Percentiles rank a stretch among this genome's conserved stretches.
These are phyloP conservation scores for Kryptolebias ocellatus DNA, from an alignment of 2,797 vertebrate species.

Conservation along the genomic window DNA sequence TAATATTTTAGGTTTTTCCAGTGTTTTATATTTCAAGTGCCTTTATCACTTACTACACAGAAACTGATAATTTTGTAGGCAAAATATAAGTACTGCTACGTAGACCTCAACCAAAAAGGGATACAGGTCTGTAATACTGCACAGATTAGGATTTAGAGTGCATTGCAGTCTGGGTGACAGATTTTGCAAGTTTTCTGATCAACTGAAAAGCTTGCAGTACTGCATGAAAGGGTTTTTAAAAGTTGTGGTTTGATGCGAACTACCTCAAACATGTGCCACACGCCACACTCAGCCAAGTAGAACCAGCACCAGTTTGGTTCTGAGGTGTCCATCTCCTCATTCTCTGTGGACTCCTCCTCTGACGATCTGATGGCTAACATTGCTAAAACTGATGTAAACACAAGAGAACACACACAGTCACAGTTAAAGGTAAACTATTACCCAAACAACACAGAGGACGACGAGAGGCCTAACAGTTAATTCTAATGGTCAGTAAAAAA, in stretches of 20 bases:
- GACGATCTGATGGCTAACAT: constrained; percentile 77
- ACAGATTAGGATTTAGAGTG: background rate
- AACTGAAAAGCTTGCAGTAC: too few relatives aligned
- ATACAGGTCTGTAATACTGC: too few relatives aligned
- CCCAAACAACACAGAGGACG: background rate
- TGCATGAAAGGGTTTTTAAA: background rate
- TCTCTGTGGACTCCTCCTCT: constrained; percentile 79
- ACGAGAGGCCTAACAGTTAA: background rate
- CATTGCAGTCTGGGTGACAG: background rate
- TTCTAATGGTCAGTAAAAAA: constrained; percentile 14
- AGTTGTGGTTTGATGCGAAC: constrained; percentile 21
- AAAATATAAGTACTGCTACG: too few relatives aligned
- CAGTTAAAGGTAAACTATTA: constrained; percentile 8
- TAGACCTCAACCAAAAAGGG: too few relatives aligned
- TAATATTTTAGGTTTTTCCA: too few relatives aligned
- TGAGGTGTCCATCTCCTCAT: constrained; percentile 95
- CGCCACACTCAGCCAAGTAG: constrained; percentile 95
- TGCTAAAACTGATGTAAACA: constrained; percentile 61
- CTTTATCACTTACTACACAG: too few relatives aligned
- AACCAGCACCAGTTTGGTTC: constrained; percentile 98
- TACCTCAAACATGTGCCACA: constrained; percentile 99
- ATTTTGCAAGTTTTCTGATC: too few relatives aligned
- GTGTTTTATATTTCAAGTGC: too few relatives aligned
- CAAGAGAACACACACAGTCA: constrained; percentile 14
- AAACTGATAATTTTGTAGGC: too few relatives aligned